Base-by-base conservation (phyloP, 2,797 vertebrate species). In the Chrysocyon brachyurus region DNA sequence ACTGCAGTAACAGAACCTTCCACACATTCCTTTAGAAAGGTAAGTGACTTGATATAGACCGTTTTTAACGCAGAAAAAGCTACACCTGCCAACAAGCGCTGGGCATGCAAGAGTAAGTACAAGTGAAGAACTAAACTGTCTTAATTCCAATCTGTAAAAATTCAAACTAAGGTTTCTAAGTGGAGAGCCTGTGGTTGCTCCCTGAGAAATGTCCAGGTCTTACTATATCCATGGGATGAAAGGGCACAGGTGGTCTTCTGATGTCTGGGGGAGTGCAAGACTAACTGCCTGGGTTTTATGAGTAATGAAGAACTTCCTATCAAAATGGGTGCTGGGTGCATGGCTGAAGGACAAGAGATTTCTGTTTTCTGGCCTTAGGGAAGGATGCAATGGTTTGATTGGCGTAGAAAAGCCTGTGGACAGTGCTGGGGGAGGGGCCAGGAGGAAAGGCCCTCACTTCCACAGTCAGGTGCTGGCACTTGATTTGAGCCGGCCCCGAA, bases 131-230 rank as follows among this genome's bases (percentile, higher is more conserved):
- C n/a, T 33, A 77, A 97, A 97, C 36, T 15, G 61, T 63, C 26
- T 49, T 31, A 95, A 52, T 75, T 93, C 3, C 77, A 73, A 28
- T 68, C 87, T 95, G 82, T 66, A 57, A 97, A 97, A 97, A 87
- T 86, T 87, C 83, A 87, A 92, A 87, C 14, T 83, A 63, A 92
- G 72, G 95, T 59, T 95, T 92, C 92, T 68, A 56, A 5, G 26
- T 52, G 89, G 94, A 92, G 77, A 94, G 95, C 33, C 87, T 81
- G 89, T 21, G 56, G 86, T 52, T 95, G 93, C 96, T 86, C 77
- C 70, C 86, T 85, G 77, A 95, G 97, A 90, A 61, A 26, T 1
- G 40, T n/a, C 78, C 64, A 64, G 95, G 66, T 88, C 46, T 87
- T 49, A 52, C 59, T 90, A 75, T 82, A 75, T 82, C 61, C 88